Conservation (phyloP, 2,888 invertebrate genomes). For the Ophraella communa region DNA sequence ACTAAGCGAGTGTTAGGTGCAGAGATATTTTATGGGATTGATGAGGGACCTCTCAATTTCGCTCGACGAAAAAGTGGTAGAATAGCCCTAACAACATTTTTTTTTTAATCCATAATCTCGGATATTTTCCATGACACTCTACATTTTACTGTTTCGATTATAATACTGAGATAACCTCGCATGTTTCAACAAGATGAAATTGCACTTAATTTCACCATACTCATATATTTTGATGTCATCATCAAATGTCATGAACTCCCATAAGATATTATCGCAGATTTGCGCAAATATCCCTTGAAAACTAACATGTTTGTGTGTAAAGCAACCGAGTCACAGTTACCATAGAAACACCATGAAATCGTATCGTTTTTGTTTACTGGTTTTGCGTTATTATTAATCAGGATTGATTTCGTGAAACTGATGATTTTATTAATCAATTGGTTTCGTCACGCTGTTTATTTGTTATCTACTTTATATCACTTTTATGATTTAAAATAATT, state of each 20-base stretch:
- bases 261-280: background rate
- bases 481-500: too few relatives aligned
- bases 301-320: background rate
- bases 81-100: too few relatives aligned
- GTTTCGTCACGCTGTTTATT: too few relatives aligned
- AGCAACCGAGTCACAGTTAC: background rate
- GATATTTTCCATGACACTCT: background rate
- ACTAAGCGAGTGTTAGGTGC: too few relatives aligned
- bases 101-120: too few relatives aligned
- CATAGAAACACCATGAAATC: background rate
- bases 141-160: background rate
- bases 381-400: background rate
- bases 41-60: too few relatives aligned
- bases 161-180: background rate
- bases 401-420: background rate
- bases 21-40: too few relatives aligned
- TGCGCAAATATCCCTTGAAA: background rate
- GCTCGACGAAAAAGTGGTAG: too few relatives aligned
- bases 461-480: too few relatives aligned
- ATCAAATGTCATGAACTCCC: slow-evolving; percentile 5
- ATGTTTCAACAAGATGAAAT: background rate
- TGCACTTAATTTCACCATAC: background rate
- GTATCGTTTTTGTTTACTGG: background rate
- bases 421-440: background rate
- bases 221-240: background rate